Evolutionary conservation across 1,140 invertebrate species (phyloP).

Genomic region (Pantala flavescens): DNA sequence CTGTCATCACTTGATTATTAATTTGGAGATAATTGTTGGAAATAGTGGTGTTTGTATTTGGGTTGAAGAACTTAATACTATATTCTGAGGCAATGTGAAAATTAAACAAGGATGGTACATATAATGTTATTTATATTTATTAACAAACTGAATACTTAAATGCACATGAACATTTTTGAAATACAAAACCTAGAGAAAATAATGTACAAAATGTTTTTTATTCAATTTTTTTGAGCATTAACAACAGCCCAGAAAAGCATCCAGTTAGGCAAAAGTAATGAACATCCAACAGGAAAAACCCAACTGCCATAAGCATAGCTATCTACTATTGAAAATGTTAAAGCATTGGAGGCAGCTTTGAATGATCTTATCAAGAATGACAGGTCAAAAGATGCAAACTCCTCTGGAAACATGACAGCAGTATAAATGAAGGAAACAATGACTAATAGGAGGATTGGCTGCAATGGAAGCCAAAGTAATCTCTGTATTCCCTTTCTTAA

Average conservation of each 20-base stretch:
- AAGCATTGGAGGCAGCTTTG: conserved; percentile 58
- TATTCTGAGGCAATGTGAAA: too few species aligned
- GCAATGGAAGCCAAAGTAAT: conserved; percentile 49
- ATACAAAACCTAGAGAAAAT: too few species aligned
- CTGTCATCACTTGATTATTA: too few species aligned
- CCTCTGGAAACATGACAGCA: conserved; percentile 48
- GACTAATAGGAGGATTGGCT: conserved; percentile 55
- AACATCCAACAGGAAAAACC: conserved; percentile 45
- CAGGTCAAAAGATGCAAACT: conserved; percentile 36
- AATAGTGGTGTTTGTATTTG: too few species aligned
- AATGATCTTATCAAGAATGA: conserved; percentile 37
- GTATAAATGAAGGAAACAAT: conserved; percentile 49
- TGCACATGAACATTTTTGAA: too few species aligned
- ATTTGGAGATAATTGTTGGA: too few species aligned
- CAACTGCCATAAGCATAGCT: conserved; percentile 62
- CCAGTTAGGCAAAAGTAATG: conserved; percentile 50
- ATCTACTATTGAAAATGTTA: conserved; percentile 71
- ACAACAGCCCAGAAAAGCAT: conserved; percentile 41
- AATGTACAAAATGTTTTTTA: too few species aligned
- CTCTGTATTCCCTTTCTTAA: conserved; percentile 34
- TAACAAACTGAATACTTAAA: too few species aligned
- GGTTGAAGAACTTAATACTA: too few species aligned
- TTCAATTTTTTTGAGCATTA: background rate
- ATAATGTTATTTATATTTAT: too few species aligned
- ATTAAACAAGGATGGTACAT: too few species aligned